phyloP scores from a whole-genome alignment of 2,888 invertebrate species.

The Torymus auratus region DNA sequence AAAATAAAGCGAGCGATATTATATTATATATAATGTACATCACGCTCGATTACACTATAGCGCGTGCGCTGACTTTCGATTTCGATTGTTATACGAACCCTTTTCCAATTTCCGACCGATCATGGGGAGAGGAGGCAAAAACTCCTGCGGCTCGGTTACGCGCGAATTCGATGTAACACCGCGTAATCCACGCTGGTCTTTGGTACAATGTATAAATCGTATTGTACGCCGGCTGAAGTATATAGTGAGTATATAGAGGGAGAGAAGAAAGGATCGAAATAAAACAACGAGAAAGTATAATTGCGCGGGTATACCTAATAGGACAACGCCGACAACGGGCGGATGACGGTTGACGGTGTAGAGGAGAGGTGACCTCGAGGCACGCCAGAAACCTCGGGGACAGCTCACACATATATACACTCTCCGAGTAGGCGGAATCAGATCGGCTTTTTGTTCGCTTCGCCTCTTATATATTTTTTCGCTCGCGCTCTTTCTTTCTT shows the following conservation, averaged over 20 bases:
- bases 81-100: background rate
- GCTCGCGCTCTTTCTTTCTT: no score
- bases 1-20: background rate
- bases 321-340: background rate
- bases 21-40: background rate
- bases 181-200: no score
- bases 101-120: no score
- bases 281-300: slow-evolving; percentile 42
- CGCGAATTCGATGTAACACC: no score
- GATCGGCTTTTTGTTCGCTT: slow-evolving; percentile 60
- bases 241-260: no score
- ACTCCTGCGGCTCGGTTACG: no score
- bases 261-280: no score
- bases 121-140: no score
- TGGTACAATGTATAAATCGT: no score
- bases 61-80: background rate
- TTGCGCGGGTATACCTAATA: background rate
- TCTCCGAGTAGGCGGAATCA: slow-evolving; percentile 68
- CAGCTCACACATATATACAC: slow-evolving; percentile 55
- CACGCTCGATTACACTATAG: background rate
- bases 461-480: slow-evolving; percentile 27
- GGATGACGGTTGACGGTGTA: slow-evolving; percentile 41
- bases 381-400: slow-evolving; percentile 68
- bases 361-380: slow-evolving; percentile 69
- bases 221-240: no score